Evolutionary conservation across 2,797 vertebrate species (phyloP).

Genomic region (Cossypha heuglini): DNA sequence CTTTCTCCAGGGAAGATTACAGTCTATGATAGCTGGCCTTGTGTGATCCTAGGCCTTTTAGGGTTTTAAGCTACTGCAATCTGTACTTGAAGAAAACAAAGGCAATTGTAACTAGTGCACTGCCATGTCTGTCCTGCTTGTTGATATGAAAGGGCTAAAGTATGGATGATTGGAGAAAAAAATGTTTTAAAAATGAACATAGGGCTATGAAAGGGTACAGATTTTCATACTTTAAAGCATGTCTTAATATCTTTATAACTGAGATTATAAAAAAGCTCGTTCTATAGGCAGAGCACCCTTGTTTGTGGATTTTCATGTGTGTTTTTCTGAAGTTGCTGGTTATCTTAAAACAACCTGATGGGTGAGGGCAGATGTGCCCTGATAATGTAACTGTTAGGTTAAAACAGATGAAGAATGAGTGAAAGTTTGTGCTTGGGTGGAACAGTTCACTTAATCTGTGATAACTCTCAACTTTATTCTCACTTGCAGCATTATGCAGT

Average conservation of each 20-base stretch:
- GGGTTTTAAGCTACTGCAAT: neutral
- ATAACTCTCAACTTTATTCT: neutral
- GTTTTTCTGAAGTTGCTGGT: neutral
- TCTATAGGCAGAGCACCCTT: neutral
- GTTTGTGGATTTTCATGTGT: neutral
- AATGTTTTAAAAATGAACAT: neutral
- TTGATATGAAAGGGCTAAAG: neutral
- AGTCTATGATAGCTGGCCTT: neutral
- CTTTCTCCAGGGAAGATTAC: neutral
- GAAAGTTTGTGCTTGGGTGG: neutral
- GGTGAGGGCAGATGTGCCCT: neutral
- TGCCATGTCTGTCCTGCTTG: neutral
- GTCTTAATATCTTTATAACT: neutral
- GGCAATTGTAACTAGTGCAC: neutral
- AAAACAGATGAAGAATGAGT: neutral
- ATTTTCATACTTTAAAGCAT: neutral
- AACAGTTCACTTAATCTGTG: neutral
- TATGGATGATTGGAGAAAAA: neutral
- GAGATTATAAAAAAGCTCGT: neutral
- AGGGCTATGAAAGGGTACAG: neutral
- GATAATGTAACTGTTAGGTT: neutral
- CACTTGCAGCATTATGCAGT: conserved; percentile 90
- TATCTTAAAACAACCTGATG: neutral
- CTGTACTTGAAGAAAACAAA: neutral
- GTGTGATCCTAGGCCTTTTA: neutral